These are phyloP conservation scores for Magallana angulata DNA, from an alignment of 1,140 invertebrate genomes.

Conservation along the genomic window DNA sequence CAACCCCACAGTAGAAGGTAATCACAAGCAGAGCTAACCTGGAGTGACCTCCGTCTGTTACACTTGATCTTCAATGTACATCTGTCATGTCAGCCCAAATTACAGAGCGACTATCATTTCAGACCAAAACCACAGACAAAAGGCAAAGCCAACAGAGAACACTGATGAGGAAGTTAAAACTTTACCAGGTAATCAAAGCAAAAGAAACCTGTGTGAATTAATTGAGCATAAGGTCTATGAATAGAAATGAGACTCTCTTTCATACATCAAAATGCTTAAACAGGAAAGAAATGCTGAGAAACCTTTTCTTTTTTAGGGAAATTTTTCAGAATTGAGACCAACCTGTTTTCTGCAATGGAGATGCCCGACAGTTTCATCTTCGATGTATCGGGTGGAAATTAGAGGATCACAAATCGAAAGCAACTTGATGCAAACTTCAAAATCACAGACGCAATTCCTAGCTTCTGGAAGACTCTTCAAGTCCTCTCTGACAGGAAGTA, in stretches of 20 bases:
- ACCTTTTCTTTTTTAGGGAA: neutral
- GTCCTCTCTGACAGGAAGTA: slow-evolving; percentile 1
- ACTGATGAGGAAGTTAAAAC: slow-evolving; percentile 4
- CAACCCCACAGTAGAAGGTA: neutral
- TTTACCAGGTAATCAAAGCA: neutral
- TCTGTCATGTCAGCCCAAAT: slow-evolving; percentile 2
- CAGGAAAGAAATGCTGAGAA: neutral
- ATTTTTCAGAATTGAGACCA: neutral
- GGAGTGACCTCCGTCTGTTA: slow-evolving; percentile 4
- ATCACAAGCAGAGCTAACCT: slow-evolving; percentile 14
- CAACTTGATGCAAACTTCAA: neutral
- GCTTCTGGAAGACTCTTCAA: slow-evolving; percentile 6
- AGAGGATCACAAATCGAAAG: neutral
- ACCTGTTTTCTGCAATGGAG: neutral
- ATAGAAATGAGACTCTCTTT: neutral
- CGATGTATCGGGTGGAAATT: neutral
- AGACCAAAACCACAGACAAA: slow-evolving; percentile 4
- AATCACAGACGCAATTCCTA: neutral
- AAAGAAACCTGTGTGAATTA: neutral
- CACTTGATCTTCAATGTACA: neutral
- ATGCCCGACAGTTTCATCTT: neutral
- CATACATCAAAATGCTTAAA: neutral
- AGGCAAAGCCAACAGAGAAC: neutral
- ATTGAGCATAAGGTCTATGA: neutral
- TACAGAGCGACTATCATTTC: slow-evolving; percentile 1